Conservation (phyloP, 1,140 invertebrate genomes). For the Euwallacea fornicatus region DNA sequence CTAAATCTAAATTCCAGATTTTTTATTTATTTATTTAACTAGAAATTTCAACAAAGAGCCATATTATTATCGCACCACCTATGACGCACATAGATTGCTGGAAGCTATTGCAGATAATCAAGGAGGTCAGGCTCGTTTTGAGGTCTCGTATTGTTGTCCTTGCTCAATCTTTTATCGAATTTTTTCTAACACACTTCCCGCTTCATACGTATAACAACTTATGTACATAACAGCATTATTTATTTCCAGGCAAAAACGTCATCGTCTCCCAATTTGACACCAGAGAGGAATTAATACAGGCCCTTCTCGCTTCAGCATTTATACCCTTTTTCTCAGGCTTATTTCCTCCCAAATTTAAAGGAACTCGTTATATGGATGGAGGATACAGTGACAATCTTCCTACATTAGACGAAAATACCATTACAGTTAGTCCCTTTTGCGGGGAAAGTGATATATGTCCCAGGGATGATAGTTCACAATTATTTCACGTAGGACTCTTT, state of each 20-base stretch:
- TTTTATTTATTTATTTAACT: too few relatives aligned
- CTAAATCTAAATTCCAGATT: too few relatives aligned
- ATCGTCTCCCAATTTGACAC: constrained; percentile 39
- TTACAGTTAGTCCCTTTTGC: constrained; percentile 96
- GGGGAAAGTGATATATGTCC: constrained; percentile 99
- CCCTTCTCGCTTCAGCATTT: constrained; percentile 89
- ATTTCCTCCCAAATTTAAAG: constrained; percentile 85
- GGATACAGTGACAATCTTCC: constrained; percentile 96
- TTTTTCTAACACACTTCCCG: too few relatives aligned
- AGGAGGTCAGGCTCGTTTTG: too few relatives aligned
- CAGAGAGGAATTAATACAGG: constrained; percentile 90
- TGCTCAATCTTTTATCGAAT: too few relatives aligned
- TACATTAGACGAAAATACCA: constrained; percentile 89
- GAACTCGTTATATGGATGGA: constrained; percentile 93
- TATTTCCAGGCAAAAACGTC: constrained; percentile 31
- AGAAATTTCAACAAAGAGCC: too few relatives aligned
- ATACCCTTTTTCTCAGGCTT: constrained; percentile 96
- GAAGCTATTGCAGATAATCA: too few relatives aligned
- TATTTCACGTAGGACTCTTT: constrained; percentile 74
- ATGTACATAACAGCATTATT: not conserved
- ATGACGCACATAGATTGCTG: too few relatives aligned
- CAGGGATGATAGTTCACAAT: constrained; percentile 80
- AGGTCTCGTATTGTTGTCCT: too few relatives aligned
- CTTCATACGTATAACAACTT: not conserved
- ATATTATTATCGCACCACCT: too few relatives aligned